Conservation (phyloP, 2,113 vertebrate genomes). For the Poecilia latipinna region DNA sequence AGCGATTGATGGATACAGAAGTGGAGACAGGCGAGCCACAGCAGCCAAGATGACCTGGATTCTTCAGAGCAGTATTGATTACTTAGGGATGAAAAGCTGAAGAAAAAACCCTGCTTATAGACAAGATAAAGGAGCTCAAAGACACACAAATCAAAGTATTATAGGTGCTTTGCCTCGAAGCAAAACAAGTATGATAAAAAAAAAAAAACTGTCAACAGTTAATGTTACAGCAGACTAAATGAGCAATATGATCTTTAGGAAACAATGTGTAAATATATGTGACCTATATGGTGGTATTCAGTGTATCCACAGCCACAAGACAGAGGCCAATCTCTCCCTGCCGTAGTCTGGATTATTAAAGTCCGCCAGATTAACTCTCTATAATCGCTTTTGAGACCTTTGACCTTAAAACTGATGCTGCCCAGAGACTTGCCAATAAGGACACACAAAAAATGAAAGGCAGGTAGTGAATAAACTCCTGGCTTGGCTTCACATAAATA, state of each 20-base stretch:
- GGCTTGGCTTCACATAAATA: neutral
- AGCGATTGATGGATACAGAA: constrained; percentile 66
- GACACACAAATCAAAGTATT: constrained; percentile 4
- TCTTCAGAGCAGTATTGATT: constrained; percentile 74
- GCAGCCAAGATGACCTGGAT: constrained; percentile 71
- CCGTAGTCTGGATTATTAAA: constrained; percentile 61
- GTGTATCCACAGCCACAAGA: neutral
- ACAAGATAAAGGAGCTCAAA: constrained; percentile 54
- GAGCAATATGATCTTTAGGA: constrained; percentile 62
- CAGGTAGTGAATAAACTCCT: constrained; percentile 23
- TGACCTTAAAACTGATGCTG: constrained; percentile 44
- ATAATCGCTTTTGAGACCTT: constrained; percentile 68
- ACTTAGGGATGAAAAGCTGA: constrained; percentile 59
- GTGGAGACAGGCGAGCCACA: constrained; percentile 55
- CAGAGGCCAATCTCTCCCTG: constrained; percentile 5
- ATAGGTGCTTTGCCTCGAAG: constrained; percentile 16
- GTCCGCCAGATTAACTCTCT: constrained; percentile 67
- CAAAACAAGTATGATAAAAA: constrained; percentile 25
- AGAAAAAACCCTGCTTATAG: constrained; percentile 49
- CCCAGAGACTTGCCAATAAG: constrained; percentile 13
- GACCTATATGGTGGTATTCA: constrained; percentile 15
- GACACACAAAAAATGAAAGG: constrained; percentile 13
- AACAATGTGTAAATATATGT: constrained; percentile 17
- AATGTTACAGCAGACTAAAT: constrained; percentile 41
- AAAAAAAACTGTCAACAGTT: constrained; percentile 22